Evolutionary conservation across 2,888 invertebrate species (phyloP).

Genomic region (Clusia tigrina): DNA sequence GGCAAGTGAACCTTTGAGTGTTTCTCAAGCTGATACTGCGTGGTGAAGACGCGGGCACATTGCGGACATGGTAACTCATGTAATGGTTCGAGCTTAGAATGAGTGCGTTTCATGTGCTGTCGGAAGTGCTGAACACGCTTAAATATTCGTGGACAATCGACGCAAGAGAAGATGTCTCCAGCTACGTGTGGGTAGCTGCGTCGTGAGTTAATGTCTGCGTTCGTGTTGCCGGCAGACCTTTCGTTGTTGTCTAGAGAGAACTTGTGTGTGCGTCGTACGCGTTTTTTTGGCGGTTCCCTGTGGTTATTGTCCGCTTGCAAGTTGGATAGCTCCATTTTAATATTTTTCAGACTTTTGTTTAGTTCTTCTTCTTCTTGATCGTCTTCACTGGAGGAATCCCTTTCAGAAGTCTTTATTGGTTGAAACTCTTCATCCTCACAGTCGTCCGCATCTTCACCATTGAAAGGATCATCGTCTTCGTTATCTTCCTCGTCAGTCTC

Average conservation of each 20-base stretch:
- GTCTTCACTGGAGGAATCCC: conserved; percentile 12
- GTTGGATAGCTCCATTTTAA: neutral
- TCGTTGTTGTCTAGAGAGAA: neutral
- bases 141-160: conserved; percentile 28
- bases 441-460: conserved; percentile 14
- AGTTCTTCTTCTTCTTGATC: neutral
- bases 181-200: neutral
- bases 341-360: neutral
- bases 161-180: conserved; percentile 20
- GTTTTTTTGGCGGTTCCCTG: neutral
- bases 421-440: conserved; percentile 20
- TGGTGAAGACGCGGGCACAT: conserved; percentile 34
- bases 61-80: conserved; percentile 35
- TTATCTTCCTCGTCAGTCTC: neutral
- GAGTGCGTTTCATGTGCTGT: conserved; percentile 41
- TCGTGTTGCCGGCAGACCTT: neutral
- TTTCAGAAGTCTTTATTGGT: conserved; percentile 21
- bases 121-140: conserved; percentile 31
- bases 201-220: neutral
- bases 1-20: conserved; percentile 40
- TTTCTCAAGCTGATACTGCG: conserved; percentile 31
- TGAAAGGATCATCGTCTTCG: conserved; percentile 32
- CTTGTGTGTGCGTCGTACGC: neutral
- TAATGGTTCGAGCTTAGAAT: conserved; percentile 26
- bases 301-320: neutral